Conservation (phyloP, 2,888 invertebrate genomes). For the Pyrrhia umbra region DNA sequence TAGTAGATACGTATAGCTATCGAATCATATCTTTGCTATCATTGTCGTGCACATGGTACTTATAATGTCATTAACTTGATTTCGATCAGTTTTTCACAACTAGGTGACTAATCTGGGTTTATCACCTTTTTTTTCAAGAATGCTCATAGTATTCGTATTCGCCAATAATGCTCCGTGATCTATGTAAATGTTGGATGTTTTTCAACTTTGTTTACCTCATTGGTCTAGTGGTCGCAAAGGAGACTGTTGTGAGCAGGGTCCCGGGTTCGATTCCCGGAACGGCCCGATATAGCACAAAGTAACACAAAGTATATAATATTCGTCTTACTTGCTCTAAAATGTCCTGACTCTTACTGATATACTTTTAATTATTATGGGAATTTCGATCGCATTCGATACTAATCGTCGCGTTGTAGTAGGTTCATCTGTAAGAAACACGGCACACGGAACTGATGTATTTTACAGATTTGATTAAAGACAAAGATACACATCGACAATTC, state of each 20-base stretch:
- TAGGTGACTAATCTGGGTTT: constrained; percentile 10
- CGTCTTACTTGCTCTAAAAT: no score
- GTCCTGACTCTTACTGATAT: not conserved
- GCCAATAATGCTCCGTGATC: constrained; percentile 3
- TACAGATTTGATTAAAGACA: not conserved
- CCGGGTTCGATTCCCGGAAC: no score
- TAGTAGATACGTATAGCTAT: not conserved
- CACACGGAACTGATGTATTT: not conserved
- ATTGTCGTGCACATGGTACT: constrained; percentile 8
- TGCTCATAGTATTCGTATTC: constrained; percentile 1
- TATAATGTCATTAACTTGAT: constrained; percentile 27
- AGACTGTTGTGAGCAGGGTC: no score
- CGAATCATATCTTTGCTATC: constrained; percentile 14
- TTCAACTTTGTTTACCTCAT: no score
- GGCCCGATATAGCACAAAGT: no score
- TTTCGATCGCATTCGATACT: not conserved
- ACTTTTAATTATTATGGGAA: not conserved
- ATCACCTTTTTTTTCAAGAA: constrained; percentile 9
- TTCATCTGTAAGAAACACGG: not conserved
- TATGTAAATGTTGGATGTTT: no score
- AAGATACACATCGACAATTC: not conserved
- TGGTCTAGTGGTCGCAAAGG: no score
- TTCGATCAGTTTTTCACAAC: constrained; percentile 8
- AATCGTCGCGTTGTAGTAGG: not conserved
- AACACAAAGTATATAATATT: no score